phyloP scores from a whole-genome alignment of 2,888 invertebrate genomes.

The Melangyna quadrimaculata region DNA sequence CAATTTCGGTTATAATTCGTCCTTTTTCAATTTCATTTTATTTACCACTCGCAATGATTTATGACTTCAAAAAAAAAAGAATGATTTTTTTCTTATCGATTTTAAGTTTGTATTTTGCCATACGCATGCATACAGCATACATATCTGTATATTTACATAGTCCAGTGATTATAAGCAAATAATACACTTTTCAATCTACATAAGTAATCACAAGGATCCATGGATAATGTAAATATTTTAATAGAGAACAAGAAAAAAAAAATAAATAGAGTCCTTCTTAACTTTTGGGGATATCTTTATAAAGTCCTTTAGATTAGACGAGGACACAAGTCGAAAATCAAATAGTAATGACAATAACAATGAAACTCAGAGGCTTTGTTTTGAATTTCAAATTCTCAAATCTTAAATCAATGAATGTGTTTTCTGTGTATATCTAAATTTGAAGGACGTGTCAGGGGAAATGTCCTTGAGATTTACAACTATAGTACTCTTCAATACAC shows the following conservation, averaged over 20 bases:
- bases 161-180: slow-evolving; percentile 50
- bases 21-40: slow-evolving; percentile 42
- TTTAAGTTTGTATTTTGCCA: slow-evolving; percentile 27
- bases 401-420: slow-evolving; percentile 12
- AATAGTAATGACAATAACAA: neutral
- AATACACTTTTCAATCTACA: slow-evolving; percentile 10
- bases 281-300: neutral
- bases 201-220: slow-evolving; percentile 48
- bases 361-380: neutral
- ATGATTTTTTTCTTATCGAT: slow-evolving; percentile 6
- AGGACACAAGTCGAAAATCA: neutral
- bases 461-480: slow-evolving; percentile 37
- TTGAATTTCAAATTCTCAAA: slow-evolving; percentile 21
- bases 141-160: slow-evolving; percentile 2
- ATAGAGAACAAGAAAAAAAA: too few species aligned
- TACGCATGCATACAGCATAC: slow-evolving; percentile 35
- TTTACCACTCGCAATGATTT: slow-evolving; percentile 56
- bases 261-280: neutral
- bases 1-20: slow-evolving; percentile 17
- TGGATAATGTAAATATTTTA: slow-evolving; percentile 48
- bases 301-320: neutral
- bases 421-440: neutral
- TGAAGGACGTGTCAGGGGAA: slow-evolving; percentile 8
- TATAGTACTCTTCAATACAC: neutral
- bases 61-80: slow-evolving; percentile 8